A percentile compares a stretch with the other conserved stretches of the same genome.
Evolutionary conservation across 2,113 vertebrate genomes (phyloP).

Genomic region (Pardalotus punctatus): DNA sequence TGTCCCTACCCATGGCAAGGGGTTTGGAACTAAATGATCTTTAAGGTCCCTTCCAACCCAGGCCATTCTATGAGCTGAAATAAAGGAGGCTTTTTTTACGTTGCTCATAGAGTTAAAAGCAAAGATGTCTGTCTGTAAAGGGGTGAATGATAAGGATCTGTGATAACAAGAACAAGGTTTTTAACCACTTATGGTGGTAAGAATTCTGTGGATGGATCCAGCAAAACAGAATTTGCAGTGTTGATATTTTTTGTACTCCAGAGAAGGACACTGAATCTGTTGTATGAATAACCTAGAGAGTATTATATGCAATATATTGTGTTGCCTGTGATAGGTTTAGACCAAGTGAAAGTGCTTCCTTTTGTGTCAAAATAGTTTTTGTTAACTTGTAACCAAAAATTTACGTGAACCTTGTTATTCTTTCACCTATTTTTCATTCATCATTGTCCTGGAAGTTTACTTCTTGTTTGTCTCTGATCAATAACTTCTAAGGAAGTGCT

Average conservation of each 20-base stretch:
- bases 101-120: background rate
- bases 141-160: background rate
- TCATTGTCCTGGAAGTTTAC: background rate
- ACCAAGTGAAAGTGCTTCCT: background rate
- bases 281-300: background rate
- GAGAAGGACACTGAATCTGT: background rate
- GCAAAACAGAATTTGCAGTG: background rate
- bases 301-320: background rate
- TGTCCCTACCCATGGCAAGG: background rate
- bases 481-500: background rate
- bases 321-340: background rate
- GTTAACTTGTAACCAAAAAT: background rate
- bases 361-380: background rate
- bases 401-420: background rate
- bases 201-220: background rate
- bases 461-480: background rate
- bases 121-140: background rate
- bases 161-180: background rate
- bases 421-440: background rate
- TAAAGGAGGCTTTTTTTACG: fast-evolving
- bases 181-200: background rate
- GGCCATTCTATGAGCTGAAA: background rate
- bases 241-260: background rate
- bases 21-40: background rate
- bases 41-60: background rate